Evolutionary conservation across 2,113 vertebrate genomes (phyloP).

Genomic region (Chelonoidis abingdonii): DNA sequence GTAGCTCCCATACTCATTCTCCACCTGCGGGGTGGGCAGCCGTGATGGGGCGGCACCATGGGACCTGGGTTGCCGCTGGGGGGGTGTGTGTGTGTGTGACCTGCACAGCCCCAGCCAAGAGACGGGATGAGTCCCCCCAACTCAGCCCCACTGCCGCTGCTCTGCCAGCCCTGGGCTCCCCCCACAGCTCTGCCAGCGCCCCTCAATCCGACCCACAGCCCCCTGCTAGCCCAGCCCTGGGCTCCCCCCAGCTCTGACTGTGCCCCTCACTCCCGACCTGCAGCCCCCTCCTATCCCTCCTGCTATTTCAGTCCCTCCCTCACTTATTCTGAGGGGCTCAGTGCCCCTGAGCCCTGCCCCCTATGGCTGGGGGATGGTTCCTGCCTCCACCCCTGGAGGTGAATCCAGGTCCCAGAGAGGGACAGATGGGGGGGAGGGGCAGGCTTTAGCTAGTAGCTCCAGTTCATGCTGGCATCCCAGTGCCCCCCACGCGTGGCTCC

Average conservation of each 20-base stretch:
- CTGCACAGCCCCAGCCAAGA: neutral
- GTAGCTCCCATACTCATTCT: conserved; percentile 98
- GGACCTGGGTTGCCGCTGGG: neutral
- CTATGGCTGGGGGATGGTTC: neutral
- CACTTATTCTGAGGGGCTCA: too few relatives aligned
- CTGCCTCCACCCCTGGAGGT: neutral
- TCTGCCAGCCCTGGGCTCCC: neutral
- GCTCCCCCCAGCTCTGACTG: too few relatives aligned
- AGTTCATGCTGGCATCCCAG: too few relatives aligned
- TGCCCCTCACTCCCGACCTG: neutral
- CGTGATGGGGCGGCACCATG: neutral
- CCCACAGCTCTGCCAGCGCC: too few relatives aligned
- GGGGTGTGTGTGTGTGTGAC: too few relatives aligned
- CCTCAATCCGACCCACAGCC: too few relatives aligned
- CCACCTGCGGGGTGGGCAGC: conserved; percentile 80
- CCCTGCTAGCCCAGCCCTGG: neutral
- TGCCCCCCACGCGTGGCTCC: neutral
- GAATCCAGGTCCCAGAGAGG: neutral
- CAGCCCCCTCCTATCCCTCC: neutral
- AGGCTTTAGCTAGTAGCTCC: too few relatives aligned
- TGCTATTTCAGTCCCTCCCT: neutral
- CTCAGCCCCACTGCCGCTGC: neutral
- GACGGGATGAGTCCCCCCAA: neutral
- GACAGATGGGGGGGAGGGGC: too few relatives aligned
- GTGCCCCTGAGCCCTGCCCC: neutral